Percentiles rank a stretch among this genome's conserved stretches.
phyloP scores from a whole-genome alignment of 2,888 invertebrate species.

The Lepidocyrtinus sp. region DNA sequence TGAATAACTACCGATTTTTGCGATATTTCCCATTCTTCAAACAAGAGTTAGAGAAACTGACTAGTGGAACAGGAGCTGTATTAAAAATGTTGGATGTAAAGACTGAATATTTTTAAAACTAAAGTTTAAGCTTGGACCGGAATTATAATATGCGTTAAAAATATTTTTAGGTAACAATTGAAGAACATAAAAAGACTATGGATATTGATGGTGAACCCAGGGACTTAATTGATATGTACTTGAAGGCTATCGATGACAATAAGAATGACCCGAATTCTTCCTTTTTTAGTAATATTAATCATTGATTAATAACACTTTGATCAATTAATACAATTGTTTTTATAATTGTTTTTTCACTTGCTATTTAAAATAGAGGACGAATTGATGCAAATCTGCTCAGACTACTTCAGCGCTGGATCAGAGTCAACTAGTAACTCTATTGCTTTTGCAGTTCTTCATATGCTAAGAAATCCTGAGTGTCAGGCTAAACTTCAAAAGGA shows the following conservation, averaged over 20 bases:
- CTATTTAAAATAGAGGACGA: constrained; percentile 52
- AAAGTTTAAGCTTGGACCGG: background rate
- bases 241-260: constrained; percentile 65
- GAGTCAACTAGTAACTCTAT: constrained; percentile 66
- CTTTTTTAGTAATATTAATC: constrained; percentile 58
- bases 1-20: constrained; percentile 54
- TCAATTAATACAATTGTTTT: background rate
- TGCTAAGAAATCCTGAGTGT: constrained; percentile 62
- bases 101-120: background rate
- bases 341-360: background rate
- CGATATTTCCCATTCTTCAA: constrained; percentile 61
- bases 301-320: background rate
- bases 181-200: constrained; percentile 64
- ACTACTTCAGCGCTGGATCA: constrained; percentile 67
- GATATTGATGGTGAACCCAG: constrained; percentile 48
- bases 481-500: constrained; percentile 60
- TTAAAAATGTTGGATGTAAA: constrained; percentile 34
- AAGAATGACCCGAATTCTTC: constrained; percentile 44
- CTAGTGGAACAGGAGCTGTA: constrained; percentile 18
- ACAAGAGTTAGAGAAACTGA: constrained; percentile 27
- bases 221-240: constrained; percentile 70
- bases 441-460: constrained; percentile 63
- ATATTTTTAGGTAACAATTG: constrained; percentile 59
- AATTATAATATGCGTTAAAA: background rate
- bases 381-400: constrained; percentile 57